phyloP scores from a whole-genome alignment of 2,797 vertebrate species.

The Gadopsis marmoratus region DNA sequence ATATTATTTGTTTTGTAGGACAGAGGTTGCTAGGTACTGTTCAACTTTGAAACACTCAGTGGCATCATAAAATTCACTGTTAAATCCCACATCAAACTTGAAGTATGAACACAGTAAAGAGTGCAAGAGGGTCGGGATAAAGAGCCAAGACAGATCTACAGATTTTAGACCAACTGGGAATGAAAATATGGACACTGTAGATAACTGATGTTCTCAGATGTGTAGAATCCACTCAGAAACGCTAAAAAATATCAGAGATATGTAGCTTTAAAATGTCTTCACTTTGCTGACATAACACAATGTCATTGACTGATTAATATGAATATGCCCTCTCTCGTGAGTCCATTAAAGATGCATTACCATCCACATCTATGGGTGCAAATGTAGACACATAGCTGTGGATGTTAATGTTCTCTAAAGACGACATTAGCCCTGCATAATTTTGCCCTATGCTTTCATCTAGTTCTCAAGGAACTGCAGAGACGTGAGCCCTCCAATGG shows the following conservation, averaged over 20 bases:
- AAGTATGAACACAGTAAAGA: constrained; percentile 5
- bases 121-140: not conserved
- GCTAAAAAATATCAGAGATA: constrained; percentile 32
- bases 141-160: not conserved
- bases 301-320: constrained; percentile 57
- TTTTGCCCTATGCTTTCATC: constrained; percentile 53
- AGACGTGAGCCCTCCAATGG: constrained; percentile 26
- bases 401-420: too few species aligned
- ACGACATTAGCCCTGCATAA: constrained; percentile 64
- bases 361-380: constrained; percentile 34
- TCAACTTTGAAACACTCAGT: constrained; percentile 5
- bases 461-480: constrained; percentile 27
- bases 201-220: not conserved
- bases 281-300: constrained; percentile 53
- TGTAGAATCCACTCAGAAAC: not conserved
- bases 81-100: constrained; percentile 14
- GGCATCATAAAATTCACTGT: constrained; percentile 3
- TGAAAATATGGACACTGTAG: not conserved
- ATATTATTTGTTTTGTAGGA: not conserved
- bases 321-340: constrained; percentile 38
- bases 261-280: constrained; percentile 45
- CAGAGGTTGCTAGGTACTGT: not conserved
- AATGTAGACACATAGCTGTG: too few species aligned
- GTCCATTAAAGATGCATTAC: constrained; percentile 67
- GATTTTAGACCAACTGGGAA: not conserved